Conservation (phyloP, 2,888 invertebrate genomes). For the Eupithecia insigniata region DNA sequence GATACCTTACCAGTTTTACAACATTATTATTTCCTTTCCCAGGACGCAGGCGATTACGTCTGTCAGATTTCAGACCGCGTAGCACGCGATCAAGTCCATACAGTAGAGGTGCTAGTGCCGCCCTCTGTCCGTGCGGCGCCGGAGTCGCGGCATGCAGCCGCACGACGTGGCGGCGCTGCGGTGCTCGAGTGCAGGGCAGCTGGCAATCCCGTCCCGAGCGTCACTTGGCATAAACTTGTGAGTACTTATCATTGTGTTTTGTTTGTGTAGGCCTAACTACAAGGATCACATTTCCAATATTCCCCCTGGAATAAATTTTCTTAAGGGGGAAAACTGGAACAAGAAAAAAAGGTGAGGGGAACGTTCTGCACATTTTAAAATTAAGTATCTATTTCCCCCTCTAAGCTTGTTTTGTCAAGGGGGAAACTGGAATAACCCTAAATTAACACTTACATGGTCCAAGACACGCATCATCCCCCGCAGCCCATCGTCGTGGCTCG, state of each 20-base stretch:
- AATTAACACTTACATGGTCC: too few relatives aligned
- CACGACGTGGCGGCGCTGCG: slow-evolving; percentile 87
- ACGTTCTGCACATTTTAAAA: too few relatives aligned
- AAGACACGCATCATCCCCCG: too few relatives aligned
- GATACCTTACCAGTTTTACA: not conserved
- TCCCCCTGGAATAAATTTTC: too few relatives aligned
- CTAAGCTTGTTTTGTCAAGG: too few relatives aligned
- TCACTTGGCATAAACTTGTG: slow-evolving; percentile 88
- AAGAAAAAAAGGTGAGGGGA: too few relatives aligned
- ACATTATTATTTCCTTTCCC: slow-evolving; percentile 41
- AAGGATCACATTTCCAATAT: too few relatives aligned
- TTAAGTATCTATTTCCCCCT: too few relatives aligned
- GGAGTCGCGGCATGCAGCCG: slow-evolving; percentile 86
- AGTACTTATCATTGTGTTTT: slow-evolving; percentile 37
- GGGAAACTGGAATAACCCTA: too few relatives aligned
- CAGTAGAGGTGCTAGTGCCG: slow-evolving; percentile 89
- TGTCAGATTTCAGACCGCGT: slow-evolving; percentile 89
- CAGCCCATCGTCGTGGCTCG: too few relatives aligned
- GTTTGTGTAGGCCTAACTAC: too few relatives aligned
- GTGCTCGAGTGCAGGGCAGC: slow-evolving; percentile 88
- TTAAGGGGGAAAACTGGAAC: too few relatives aligned
- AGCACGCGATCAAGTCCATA: slow-evolving; percentile 88
- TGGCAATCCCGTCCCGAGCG: slow-evolving; percentile 89
- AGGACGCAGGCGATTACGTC: slow-evolving; percentile 89
- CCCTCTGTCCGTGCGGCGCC: slow-evolving; percentile 88